These are phyloP conservation scores for Albula glossodonta DNA, from an alignment of 2,113 vertebrate species.

Conservation along the genomic window DNA sequence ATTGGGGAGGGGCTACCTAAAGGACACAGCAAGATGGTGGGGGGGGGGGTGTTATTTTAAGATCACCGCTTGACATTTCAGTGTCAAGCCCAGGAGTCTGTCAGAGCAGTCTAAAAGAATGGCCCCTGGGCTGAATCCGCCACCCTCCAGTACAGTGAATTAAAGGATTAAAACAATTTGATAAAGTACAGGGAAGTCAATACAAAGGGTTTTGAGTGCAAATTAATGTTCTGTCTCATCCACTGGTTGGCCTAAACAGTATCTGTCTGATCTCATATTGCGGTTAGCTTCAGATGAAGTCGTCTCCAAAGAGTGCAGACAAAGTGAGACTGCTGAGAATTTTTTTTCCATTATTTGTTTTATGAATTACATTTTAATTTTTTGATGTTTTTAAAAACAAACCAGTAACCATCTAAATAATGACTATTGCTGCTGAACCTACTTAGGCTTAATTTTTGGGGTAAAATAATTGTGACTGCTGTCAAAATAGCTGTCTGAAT, in stretches of 20 bases:
- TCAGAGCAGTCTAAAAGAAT: background rate
- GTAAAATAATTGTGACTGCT: background rate
- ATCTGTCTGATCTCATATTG: no score
- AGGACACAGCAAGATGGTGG: background rate
- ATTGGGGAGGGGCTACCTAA: background rate
- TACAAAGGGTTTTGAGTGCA: background rate
- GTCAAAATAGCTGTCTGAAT: background rate
- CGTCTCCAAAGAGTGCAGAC: no score
- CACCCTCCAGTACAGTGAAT: background rate
- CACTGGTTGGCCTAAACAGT: no score
- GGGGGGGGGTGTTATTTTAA: constrained; percentile 38
- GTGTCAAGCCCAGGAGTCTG: background rate
- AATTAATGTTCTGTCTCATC: no score
- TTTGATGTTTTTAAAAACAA: background rate
- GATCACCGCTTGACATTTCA: constrained; percentile 38
- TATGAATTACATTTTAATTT: no score
- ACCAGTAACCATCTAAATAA: background rate
- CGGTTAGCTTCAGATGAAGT: no score
- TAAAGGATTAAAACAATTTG: background rate
- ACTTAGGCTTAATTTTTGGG: background rate
- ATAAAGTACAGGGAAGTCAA: background rate
- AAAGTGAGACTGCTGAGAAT: no score
- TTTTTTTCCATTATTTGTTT: no score
- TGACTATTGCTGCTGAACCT: background rate
- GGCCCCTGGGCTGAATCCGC: background rate